Evolutionary conservation across 2,113 vertebrate species (phyloP).

Genomic region (Spermophilus dauricus): DNA sequence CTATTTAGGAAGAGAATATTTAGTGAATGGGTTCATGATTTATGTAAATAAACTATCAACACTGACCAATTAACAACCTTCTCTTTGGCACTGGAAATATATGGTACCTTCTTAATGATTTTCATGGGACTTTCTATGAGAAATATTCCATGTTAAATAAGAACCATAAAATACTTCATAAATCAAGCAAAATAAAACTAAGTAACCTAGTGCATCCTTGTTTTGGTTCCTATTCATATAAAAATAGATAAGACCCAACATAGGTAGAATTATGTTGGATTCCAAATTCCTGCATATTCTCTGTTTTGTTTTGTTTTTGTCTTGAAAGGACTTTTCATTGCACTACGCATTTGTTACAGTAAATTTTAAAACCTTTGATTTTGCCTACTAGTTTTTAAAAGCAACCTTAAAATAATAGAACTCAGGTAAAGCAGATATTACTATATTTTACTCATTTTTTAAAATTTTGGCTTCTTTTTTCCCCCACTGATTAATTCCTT

Average conservation of each 20-base stretch:
- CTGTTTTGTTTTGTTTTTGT: background rate
- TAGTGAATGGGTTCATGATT: constrained; percentile 78
- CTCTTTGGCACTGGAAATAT: constrained; percentile 37
- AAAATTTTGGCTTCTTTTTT: background rate
- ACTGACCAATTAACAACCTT: constrained; percentile 63
- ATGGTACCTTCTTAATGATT: constrained; percentile 62
- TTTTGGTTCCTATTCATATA: background rate
- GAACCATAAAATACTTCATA: background rate
- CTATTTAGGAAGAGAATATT: constrained; percentile 70
- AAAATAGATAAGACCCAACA: background rate
- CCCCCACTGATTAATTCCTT: background rate
- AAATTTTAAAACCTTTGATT: background rate
- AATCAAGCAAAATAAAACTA: background rate
- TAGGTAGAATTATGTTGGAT: background rate
- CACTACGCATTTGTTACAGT: background rate
- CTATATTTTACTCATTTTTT: background rate
- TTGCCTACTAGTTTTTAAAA: background rate
- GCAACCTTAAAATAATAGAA: background rate
- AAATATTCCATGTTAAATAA: background rate
- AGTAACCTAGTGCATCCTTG: background rate
- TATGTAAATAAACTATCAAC: constrained; percentile 78
- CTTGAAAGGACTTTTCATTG: background rate
- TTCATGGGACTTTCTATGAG: constrained; percentile 39
- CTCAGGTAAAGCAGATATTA: background rate
- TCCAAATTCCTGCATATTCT: background rate